Base-by-base conservation (phyloP, 2,797 vertebrate species). In the Stomatorhinus walkeri region DNA sequence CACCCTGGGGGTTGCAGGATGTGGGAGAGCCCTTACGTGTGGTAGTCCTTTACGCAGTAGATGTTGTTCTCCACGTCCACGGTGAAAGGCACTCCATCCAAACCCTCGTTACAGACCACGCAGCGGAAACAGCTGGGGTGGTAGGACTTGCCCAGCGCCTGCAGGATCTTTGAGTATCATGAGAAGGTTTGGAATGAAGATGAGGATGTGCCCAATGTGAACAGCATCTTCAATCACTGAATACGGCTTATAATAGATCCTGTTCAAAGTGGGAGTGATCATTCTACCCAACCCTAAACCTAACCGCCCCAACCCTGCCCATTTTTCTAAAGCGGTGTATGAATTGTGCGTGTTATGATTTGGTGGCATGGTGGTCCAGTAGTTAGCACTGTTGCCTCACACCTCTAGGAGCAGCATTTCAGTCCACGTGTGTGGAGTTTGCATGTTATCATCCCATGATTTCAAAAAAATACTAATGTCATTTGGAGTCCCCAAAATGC, bases 31-130 rank as follows among this genome's bases (percentile, higher is more conserved):
- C 61, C 94, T 95, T 94, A 98, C 98, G 94, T 98, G 95, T 97
- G 96, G 90, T 97, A 98, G 94, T 98, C 97, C 52, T 94, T 95
- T 92, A 98, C 94, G 88, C 97, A 98, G 94, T 98, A 98, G 91
- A 98, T 95, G 91, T 95, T 97, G 92, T 94, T 95, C 88, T 97
- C 94, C 0, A 94, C 90, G 91, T 97, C 97, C 0, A 97, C 96
- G 0, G 97, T 95, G 92, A 98, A 98, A 0, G 95, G 95, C 89
- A 95, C 96, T 7, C 96, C 97, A 1, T 97, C 96, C 92, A 98
- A 93, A 91, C 95, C 96, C 91, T 94, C 95, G 0, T 96, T 96
- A 91, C 97, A 98, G 91, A 97, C 90, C 28, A 96, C 95, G 0
- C 97, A 98, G 90, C 95, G 91, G 91, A 98, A 98, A 85, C 97